Evolutionary conservation across 1,140 invertebrate species (phyloP), one percentile per base, ranked within the genome.

Genomic region (Apis mellifera): DNA sequence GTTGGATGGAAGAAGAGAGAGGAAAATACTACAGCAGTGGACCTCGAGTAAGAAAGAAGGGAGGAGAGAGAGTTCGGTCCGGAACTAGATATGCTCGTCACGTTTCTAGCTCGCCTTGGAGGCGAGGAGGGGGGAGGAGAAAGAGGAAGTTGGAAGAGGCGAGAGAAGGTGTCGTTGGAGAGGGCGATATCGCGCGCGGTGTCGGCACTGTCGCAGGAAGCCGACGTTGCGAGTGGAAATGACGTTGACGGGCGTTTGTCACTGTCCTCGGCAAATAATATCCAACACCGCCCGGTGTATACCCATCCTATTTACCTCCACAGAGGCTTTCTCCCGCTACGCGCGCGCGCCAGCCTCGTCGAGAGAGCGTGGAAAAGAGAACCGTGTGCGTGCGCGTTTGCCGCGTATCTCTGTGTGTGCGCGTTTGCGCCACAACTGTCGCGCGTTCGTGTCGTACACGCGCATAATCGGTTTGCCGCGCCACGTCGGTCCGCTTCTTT

Each of bases 191-290:
- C 69, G 69, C 60, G 64, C 60, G 77, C 62, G 64, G 66, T 66
- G 72, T 26, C 42, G 55, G 77, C 77, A 64, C 76, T 84, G 72
- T 86, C 77, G 79, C 79, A 78, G 85, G 79, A 86, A 80, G 79
- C 75, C 78, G 77, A 90, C 87, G 83, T 84, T 89, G 87, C 86
- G 89, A 89, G 87, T 90, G 88, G 83, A 89, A 92, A 81, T 93
- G 92, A 93, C 93, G 89, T 93, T 93, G 92, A 93, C 93, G 91
- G 90, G 92, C 89, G 92, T 93, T 93, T 93, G 93, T 93, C 93
- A 93, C 92, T 93, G 92, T 93, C 93, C 92, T 91, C 91, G 90
- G 91, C 91, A 93, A 93, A 93, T 93, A 93, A 93, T 93, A 93
- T 92, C 92, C 91, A 93, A 88, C 89, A 86, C 87, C 88, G 87